phyloP scores from a whole-genome alignment of 1,140 invertebrate genomes.

The Drosophila santomea region DNA sequence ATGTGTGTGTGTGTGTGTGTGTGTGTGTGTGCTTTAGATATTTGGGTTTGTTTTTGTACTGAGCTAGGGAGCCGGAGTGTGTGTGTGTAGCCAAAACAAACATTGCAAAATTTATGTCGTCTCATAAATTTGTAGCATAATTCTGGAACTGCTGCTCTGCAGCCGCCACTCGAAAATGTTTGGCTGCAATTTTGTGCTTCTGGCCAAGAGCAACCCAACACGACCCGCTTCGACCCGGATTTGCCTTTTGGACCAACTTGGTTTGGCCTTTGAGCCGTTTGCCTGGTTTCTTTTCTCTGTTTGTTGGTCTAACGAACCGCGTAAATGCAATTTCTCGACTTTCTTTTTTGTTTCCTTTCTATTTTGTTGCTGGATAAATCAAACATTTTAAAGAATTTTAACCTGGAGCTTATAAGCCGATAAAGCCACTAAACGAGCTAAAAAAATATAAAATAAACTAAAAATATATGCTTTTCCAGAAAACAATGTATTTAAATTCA shows the following conservation, averaged over 20 bases:
- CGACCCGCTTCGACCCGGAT: constrained; percentile 12
- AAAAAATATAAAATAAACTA: neutral
- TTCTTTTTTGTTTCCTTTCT: constrained; percentile 39
- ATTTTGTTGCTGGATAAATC: constrained; percentile 49
- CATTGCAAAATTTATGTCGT: constrained; percentile 82
- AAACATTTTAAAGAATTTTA: constrained; percentile 57
- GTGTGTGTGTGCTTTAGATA: constrained; percentile 66
- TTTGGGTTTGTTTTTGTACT: constrained; percentile 73
- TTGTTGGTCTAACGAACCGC: constrained; percentile 79
- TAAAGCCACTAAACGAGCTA: neutral
- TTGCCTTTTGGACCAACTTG: constrained; percentile 61
- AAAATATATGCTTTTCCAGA: too few relatives aligned
- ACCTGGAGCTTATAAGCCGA: neutral
- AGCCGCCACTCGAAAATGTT: constrained; percentile 78
- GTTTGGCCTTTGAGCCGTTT: constrained; percentile 63
- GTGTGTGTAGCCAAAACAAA: constrained; percentile 77
- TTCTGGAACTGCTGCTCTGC: constrained; percentile 66
- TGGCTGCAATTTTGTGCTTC: constrained; percentile 75
- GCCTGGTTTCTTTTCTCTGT: constrained; percentile 49
- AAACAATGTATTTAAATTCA: too few relatives aligned
- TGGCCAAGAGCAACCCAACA: constrained; percentile 30
- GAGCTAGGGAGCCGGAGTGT: constrained; percentile 1
- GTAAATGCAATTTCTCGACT: constrained; percentile 77
- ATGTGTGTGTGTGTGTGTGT: constrained; percentile 22
- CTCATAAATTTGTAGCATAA: constrained; percentile 83